Base-by-base conservation (phyloP, 2,888 invertebrate genomes). In the Erebia palarica region DNA sequence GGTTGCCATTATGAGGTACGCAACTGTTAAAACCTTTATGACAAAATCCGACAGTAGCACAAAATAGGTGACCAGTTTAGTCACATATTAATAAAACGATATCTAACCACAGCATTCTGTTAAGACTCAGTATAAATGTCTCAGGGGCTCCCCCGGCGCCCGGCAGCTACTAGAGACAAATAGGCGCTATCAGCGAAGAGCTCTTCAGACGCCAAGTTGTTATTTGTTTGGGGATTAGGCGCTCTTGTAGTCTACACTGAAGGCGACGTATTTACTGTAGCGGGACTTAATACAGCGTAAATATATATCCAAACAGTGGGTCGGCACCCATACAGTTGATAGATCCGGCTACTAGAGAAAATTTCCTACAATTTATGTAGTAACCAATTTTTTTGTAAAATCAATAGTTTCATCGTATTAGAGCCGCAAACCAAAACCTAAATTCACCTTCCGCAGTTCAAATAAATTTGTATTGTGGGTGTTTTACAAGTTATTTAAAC, bases 181-280 rank as follows among this genome's bases (percentile, higher is more conserved):
- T 65, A 42, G 65, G 16, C 5, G 65, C 55, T 55, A 55, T 55
- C 65, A 55, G 65, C 65, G 64, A 53, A 51, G 55, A 42, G 53
- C 53, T 53, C 3, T 16, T 16, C 13, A 49, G 65, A 42, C 53
- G 64, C 64, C 65, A 42, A 65, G 11, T 65, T 16, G 65, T 53
- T 65, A 65, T 65, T 65, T 53, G 65, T 65, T 36, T 42, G 65
- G 65, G 65, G 65, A 65, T 65, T 65, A 65, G 49, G 21, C 49
- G 49, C 49, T 14, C 49, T 42, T 55, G 65, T 53, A 65, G 51
- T 61, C 18, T 21, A 36, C 0, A 36, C 36, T 36, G 36, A 36
- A 21, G 36, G 16, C 14, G 18, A n/a, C 42, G 60, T 3, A n/a
- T 60, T 36, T 10, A 10, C 4, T 60, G 60, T 16, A 60, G n/a